Evolutionary conservation across 2,797 vertebrate species (phyloP).

Genomic region (Enteromius viviparus): DNA sequence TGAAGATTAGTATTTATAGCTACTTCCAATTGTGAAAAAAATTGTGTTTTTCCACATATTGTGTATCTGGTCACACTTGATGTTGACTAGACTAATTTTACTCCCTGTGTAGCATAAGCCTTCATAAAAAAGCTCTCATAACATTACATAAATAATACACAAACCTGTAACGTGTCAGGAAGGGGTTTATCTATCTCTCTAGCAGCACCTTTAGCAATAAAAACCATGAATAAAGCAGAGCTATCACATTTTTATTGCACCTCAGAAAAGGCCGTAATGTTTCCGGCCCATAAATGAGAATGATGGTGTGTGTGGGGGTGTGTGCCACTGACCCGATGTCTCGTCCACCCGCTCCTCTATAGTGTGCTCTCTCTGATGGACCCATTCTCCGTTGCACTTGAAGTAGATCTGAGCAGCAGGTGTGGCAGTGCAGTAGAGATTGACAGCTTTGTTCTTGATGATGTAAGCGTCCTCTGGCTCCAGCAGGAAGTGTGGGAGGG

Average conservation of each 20-base stretch:
- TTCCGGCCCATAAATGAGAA: conserved; percentile 17
- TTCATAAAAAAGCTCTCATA: conserved; percentile 17
- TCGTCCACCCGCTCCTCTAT: conserved; percentile 96
- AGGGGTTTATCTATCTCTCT: neutral
- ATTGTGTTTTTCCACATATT: neutral
- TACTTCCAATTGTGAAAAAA: no score
- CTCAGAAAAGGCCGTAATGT: conserved; percentile 23
- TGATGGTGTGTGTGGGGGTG: neutral
- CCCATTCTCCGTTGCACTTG: conserved; percentile 46
- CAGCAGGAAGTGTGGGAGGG: conserved; percentile 92
- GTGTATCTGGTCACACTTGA: neutral
- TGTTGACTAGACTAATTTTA: neutral
- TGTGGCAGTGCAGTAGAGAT: conserved; percentile 87
- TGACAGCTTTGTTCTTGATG: conserved; percentile 97
- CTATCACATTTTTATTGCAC: conserved; percentile 20
- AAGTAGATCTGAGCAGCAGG: conserved; percentile 33
- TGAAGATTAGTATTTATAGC: no score
- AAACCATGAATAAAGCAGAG: conserved; percentile 33
- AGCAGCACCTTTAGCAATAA: conserved; percentile 32
- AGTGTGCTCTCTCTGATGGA: conserved; percentile 61
- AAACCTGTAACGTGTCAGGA: conserved; percentile 2
- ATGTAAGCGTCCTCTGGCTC: conserved; percentile 98
- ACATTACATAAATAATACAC: conserved; percentile 29
- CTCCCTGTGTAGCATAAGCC: neutral
- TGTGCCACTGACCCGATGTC: conserved; percentile 87